These are phyloP conservation scores for Diorhabda sublineata DNA, from an alignment of 1,140 invertebrate species.

Conservation along the genomic window DNA sequence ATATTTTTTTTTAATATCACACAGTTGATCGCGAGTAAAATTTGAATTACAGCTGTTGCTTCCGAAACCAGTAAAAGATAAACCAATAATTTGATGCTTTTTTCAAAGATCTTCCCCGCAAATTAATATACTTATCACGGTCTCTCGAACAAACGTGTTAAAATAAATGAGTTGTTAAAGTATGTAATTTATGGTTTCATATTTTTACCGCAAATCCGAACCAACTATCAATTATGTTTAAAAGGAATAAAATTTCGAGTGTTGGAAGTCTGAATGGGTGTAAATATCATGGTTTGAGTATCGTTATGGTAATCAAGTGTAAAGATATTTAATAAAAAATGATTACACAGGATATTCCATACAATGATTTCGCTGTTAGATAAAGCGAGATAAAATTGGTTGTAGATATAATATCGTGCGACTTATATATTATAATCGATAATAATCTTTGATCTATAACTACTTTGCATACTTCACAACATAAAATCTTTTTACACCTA, in stretches of 20 bases:
- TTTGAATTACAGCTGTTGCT: no score
- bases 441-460: no score
- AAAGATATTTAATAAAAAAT: background rate
- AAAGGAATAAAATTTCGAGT: background rate
- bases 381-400: background rate
- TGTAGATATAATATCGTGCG: no score
- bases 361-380: background rate
- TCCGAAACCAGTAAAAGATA: background rate
- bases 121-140: slow-evolving; percentile 16
- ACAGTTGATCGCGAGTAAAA: no score
- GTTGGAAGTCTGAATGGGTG: background rate
- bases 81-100: slow-evolving; percentile 6
- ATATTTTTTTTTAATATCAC: no score
- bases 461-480: no score
- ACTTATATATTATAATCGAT: no score
- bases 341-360: no score
- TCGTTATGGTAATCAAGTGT: background rate
- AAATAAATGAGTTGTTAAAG: slow-evolving; percentile 12
- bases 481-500: no score
- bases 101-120: background rate
- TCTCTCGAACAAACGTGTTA: slow-evolving; percentile 7
- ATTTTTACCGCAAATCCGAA: slow-evolving; percentile 4
- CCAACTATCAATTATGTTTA: slow-evolving; percentile 10
- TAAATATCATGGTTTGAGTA: background rate
- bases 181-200: slow-evolving; percentile 4